Percentiles rank a stretch among this genome's conserved stretches.
Evolutionary conservation across 2,888 invertebrate genomes (phyloP).

Genomic region (Plebejus melissa): DNA sequence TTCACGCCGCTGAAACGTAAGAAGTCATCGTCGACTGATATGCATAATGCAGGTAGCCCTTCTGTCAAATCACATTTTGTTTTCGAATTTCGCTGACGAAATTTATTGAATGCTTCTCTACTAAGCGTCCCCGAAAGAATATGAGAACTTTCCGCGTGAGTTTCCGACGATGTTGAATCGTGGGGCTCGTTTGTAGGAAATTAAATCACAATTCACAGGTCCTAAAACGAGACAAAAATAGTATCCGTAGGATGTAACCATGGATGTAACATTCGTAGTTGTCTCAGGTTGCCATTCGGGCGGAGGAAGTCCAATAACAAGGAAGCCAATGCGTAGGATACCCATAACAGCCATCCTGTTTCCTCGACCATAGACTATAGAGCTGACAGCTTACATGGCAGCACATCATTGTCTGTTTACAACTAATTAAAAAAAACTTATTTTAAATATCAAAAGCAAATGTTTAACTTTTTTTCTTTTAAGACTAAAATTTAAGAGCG

Average conservation of each 20-base stretch:
- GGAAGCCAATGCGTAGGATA: slow-evolving; percentile 20
- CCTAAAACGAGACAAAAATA: slow-evolving; percentile 2
- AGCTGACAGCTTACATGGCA: not conserved
- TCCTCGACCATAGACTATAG: slow-evolving; percentile 16
- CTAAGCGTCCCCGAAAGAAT: too few relatives aligned
- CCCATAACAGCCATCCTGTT: not conserved
- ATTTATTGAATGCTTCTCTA: not conserved
- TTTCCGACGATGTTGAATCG: too few relatives aligned
- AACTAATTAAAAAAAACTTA: not conserved
- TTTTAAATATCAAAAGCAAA: not conserved
- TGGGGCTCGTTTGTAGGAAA: not conserved
- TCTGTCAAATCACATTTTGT: too few relatives aligned
- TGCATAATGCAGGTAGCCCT: too few relatives aligned
- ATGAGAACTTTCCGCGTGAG: too few relatives aligned
- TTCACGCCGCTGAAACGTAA: too few relatives aligned
- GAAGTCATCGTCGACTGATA: too few relatives aligned
- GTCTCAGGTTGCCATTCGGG: slow-evolving; percentile 18
- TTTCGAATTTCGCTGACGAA: not conserved
- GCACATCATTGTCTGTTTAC: not conserved
- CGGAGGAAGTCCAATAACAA: slow-evolving; percentile 18
- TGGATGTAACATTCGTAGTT: not conserved
- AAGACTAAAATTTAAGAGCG: not conserved
- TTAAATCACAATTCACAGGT: not conserved
- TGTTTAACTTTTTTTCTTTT: not conserved
- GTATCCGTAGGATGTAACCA: not conserved